A percentile compares a stretch with the other conserved stretches of the same genome.
These are phyloP conservation scores for Myiotriccus ornatus DNA, from an alignment of 2,797 vertebrate genomes.

Conservation along the genomic window DNA sequence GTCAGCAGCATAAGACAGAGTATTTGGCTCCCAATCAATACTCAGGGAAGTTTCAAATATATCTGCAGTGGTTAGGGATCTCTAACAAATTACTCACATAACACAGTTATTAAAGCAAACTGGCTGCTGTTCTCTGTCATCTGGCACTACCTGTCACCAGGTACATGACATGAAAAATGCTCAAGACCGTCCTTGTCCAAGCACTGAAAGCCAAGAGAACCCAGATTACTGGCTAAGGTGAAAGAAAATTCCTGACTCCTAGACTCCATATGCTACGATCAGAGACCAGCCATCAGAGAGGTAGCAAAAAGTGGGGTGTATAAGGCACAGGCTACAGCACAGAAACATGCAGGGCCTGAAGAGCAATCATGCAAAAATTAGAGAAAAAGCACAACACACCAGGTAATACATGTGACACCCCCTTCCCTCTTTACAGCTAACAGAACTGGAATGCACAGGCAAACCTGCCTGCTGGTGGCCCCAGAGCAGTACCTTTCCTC, in stretches of 20 bases:
- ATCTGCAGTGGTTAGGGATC: neutral
- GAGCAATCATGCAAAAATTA: neutral
- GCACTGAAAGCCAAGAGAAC: neutral
- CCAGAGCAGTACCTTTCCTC: slow-evolving; percentile 74
- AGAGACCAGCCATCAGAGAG: neutral
- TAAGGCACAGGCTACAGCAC: neutral
- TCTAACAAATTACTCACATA: neutral
- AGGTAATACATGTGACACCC: rapidly evolving
- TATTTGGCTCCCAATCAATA: neutral
- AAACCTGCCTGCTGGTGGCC: neutral
- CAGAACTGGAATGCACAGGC: neutral
- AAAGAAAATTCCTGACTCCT: neutral
- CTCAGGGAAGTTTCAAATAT: neutral
- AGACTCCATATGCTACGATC: neutral
- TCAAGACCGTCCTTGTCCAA: neutral
- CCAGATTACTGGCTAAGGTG: neutral
- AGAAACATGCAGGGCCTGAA: neutral
- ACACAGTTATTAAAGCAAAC: neutral
- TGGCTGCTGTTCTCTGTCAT: neutral
- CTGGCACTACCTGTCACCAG: neutral
- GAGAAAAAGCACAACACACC: neutral
- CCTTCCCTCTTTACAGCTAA: neutral
- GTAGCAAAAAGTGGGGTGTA: neutral
- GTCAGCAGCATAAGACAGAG: neutral
- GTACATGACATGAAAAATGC: neutral